These are phyloP conservation scores for Rhinichthys klamathensis DNA, from an alignment of 2,113 vertebrate species.

Conservation along the genomic window DNA sequence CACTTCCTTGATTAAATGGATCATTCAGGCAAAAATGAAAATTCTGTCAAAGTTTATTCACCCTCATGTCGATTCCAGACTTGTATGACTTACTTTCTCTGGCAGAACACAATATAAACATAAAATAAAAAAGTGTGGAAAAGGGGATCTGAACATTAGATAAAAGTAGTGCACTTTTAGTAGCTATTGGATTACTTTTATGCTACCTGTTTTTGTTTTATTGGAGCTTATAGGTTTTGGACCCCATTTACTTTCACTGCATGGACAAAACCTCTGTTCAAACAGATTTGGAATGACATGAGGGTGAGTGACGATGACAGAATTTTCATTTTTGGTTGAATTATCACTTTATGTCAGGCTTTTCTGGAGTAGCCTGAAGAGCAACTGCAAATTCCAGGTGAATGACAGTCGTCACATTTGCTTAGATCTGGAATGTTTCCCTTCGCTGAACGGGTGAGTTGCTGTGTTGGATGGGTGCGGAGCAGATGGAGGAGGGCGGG, in stretches of 20 bases:
- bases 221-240: neutral
- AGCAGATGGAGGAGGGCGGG: slow-evolving; percentile 65
- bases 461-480: slow-evolving; percentile 80
- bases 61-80: neutral
- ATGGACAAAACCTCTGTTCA: neutral
- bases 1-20: neutral
- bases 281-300: neutral
- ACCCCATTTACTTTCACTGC: neutral
- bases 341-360: neutral
- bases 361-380: neutral
- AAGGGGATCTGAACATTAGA: neutral
- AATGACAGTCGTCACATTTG: neutral
- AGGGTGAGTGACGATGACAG: neutral
- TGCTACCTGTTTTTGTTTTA: neutral
- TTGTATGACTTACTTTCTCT: neutral
- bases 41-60: neutral
- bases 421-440: slow-evolving; percentile 36
- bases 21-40: neutral
- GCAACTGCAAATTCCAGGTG: neutral
- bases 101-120: no score
- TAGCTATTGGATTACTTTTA: neutral
- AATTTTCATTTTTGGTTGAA: neutral
- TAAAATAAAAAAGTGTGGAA: no score
- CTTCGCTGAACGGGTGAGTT: slow-evolving; percentile 57
- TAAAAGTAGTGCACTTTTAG: neutral